Percentiles rank a stretch among this genome's conserved stretches.
These are phyloP conservation scores for Acronicta alni DNA, from an alignment of 2,888 invertebrate genomes.

Conservation along the genomic window DNA sequence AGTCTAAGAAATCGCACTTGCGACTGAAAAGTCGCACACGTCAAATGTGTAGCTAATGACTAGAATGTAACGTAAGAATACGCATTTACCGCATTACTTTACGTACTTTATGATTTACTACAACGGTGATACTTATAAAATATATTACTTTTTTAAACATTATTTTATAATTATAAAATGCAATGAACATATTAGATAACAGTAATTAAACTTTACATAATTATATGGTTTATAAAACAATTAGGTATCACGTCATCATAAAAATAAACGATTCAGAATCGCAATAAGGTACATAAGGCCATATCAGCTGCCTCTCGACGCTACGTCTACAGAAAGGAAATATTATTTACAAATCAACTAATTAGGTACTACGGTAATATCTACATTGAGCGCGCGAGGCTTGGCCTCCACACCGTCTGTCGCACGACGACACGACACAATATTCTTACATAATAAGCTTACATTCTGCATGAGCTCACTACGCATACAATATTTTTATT, in stretches of 20 bases:
- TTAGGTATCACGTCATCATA: constrained; percentile 10
- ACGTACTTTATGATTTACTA: neutral
- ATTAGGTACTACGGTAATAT: constrained; percentile 3
- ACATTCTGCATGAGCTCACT: constrained; percentile 4
- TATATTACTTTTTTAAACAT: constrained; percentile 23
- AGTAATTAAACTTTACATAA: constrained; percentile 14
- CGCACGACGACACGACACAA: neutral
- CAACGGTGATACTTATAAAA: constrained; percentile 25
- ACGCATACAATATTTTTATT: neutral
- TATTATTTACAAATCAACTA: constrained; percentile 25
- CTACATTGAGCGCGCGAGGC: constrained; percentile 9
- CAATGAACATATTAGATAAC: constrained; percentile 25
- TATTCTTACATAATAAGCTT: constrained; percentile 16
- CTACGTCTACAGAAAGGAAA: constrained; percentile 6
- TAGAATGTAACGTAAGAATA: constrained; percentile 37
- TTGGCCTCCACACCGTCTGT: constrained; percentile 7
- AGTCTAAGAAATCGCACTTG: too few relatives aligned
- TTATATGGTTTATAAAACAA: constrained; percentile 12
- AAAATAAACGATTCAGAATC: constrained; percentile 5
- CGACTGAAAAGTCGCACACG: constrained; percentile 8
- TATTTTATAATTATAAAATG: constrained; percentile 54
- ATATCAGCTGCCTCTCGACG: constrained; percentile 5
- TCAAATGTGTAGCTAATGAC: constrained; percentile 37
- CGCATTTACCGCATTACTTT: neutral
- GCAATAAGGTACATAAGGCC: constrained; percentile 15